Base-by-base conservation (phyloP, 1,140 invertebrate genomes). In the Atta cephalotes region DNA sequence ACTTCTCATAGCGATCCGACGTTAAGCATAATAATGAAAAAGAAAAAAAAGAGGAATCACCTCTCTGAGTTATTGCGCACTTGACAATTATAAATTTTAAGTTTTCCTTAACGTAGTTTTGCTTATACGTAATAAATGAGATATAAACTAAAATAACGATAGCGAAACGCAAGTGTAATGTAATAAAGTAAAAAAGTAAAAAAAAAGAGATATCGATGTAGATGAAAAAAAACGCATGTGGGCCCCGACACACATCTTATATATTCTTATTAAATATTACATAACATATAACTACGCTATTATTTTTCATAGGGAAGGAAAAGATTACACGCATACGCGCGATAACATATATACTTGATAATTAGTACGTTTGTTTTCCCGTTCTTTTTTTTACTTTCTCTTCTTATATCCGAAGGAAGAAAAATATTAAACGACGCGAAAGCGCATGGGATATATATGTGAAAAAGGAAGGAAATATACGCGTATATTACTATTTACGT, bases 201-300 rank as follows among this genome's bases (percentile, higher is more conserved):
- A 85, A 91, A 89, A 89, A 91, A 92, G 71, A 88, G 86, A 93
- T 92, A 93, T 93, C 87, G 81, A 93, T 92, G 93, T 94, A 94
- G 93, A 85, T 93, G 84, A 92, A 91, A 91, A 90, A 90, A 91
- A 92, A 90, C 87, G 86, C 89, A 92, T 88, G 91, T 93, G 93
- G 93, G 92, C 93, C 93, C 92, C 93, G 76, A 74, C 25, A 49
- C 49, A 74, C 39, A 84, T 66, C 91, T 93, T 93, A 93, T 95
- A 94, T 95, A 94, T 94, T 93, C 91, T 94, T 94, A 95, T 92
- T 94, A 94, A 93, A 94, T 95, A 95, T 94, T 92, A 93, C 91
- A 93, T 94, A 94, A 95, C 90, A 88, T 94, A 93, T 94, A 62
- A 94, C 94, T 94, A 90, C 90, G 92, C 92, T 93, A 94, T 94